phyloP scores from a whole-genome alignment of 1,140 invertebrate genomes.

The Caenorhabditis briggsae region DNA sequence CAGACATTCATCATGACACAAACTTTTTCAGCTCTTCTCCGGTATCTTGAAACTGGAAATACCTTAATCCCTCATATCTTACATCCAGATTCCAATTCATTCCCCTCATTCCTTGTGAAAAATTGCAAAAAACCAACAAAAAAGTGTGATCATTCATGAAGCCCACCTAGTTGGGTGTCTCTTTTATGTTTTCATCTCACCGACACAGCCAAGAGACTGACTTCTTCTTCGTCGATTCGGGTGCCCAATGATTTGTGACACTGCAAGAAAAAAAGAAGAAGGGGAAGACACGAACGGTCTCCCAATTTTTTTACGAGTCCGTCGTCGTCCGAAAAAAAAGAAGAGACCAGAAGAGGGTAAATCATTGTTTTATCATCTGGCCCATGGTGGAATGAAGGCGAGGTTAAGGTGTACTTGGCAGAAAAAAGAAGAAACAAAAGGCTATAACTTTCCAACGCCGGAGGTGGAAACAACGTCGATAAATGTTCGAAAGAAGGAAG shows the following conservation, averaged over 20 bases:
- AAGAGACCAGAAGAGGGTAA: neutral
- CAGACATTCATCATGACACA: too few species aligned
- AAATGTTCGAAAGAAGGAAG: neutral
- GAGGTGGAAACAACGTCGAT: slow-evolving; percentile 21
- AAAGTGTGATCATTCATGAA: slow-evolving; percentile 34
- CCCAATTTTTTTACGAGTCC: slow-evolving; percentile 24
- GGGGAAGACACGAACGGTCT: neutral
- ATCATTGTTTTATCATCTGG: slow-evolving; percentile 47
- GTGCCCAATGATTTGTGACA: slow-evolving; percentile 43
- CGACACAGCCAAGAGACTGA: neutral
- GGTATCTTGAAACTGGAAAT: too few species aligned
- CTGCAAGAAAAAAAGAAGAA: too few species aligned
- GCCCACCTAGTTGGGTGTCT: slow-evolving; percentile 35
- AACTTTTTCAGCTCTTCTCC: too few species aligned
- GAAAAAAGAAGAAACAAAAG: slow-evolving; percentile 49
- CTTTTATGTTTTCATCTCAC: slow-evolving; percentile 45
- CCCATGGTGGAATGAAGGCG: neutral
- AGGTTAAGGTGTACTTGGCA: slow-evolving; percentile 48
- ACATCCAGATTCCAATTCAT: neutral
- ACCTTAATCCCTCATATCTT: neutral
- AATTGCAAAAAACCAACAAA: neutral
- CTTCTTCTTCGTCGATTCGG: slow-evolving; percentile 15
- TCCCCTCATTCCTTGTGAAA: neutral
- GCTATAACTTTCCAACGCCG: slow-evolving; percentile 38
- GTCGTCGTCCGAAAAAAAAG: slow-evolving; percentile 36